phyloP scores from a whole-genome alignment of 1,140 invertebrate genomes.

The Cherax destructor region DNA sequence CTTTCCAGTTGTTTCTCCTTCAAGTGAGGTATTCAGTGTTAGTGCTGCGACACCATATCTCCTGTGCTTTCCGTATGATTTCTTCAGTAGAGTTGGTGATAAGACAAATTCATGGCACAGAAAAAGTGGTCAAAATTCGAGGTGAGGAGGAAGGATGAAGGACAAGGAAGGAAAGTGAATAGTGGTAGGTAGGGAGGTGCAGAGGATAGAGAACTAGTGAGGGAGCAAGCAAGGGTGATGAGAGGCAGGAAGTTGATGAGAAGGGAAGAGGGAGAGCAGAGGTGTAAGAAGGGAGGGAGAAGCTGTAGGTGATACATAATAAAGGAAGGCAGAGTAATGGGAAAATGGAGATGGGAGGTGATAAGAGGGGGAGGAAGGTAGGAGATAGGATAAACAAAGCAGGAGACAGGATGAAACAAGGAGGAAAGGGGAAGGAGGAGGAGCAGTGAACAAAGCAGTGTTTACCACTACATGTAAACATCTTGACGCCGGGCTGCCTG shows the following conservation, averaged over 20 bases:
- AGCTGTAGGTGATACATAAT: not conserved
- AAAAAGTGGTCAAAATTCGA: not conserved
- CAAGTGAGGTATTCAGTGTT: no score
- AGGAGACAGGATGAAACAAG: not conserved
- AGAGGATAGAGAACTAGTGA: not conserved
- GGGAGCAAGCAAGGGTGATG: not conserved
- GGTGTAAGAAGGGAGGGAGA: not conserved
- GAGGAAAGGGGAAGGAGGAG: slow-evolving; percentile 26
- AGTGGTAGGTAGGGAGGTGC: not conserved
- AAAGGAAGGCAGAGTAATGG: not conserved
- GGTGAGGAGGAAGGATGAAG: not conserved
- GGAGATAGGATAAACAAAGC: not conserved
- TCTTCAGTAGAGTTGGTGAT: no score
- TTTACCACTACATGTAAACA: slow-evolving; percentile 64
- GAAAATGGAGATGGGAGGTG: not conserved
- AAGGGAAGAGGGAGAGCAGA: not conserved
- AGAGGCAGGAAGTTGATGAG: not conserved
- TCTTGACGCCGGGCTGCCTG: slow-evolving; percentile 49
- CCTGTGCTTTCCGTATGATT: no score
- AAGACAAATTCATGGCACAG: not conserved
- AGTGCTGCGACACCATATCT: no score
- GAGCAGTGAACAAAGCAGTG: slow-evolving; percentile 60
- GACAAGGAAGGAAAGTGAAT: not conserved
- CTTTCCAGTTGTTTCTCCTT: no score
- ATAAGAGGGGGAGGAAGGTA: not conserved